These are phyloP conservation scores for Chrysomela aeneicollis DNA, from an alignment of 2,888 invertebrate species.

Conservation along the genomic window DNA sequence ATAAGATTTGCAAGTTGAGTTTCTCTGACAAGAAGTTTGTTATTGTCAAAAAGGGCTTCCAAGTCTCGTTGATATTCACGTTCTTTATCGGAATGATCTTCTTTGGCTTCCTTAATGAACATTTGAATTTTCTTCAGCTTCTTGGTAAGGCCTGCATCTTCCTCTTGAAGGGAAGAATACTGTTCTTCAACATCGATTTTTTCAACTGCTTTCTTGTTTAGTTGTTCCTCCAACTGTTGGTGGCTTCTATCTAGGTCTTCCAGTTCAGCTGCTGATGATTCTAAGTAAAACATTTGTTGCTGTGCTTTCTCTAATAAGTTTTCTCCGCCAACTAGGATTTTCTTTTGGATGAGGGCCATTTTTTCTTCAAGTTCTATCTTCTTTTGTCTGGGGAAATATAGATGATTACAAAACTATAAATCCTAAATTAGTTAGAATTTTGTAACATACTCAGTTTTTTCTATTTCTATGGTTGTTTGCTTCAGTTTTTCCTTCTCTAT, in stretches of 20 bases:
- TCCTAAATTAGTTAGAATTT: conserved; percentile 23
- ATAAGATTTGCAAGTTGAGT: conserved; percentile 90
- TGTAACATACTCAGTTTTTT: conserved; percentile 57
- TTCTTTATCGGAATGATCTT: conserved; percentile 85
- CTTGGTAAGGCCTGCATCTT: conserved; percentile 89
- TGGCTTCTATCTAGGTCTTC: conserved; percentile 82
- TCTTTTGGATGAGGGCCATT: conserved; percentile 89
- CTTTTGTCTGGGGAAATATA: conserved; percentile 65
- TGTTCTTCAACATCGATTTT: conserved; percentile 93
- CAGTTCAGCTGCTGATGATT: conserved; percentile 84
- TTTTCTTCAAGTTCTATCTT: conserved; percentile 86
- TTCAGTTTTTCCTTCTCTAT: conserved; percentile 52
- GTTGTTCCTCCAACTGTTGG: conserved; percentile 79
- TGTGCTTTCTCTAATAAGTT: conserved; percentile 97
- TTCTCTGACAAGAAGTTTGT: conserved; percentile 88
- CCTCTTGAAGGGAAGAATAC: conserved; percentile 94
- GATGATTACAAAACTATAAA: conserved; percentile 24
- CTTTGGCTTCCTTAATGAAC: conserved; percentile 85
- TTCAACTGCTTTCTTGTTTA: conserved; percentile 92
- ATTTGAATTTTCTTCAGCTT: conserved; percentile 91
- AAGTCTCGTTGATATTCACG: conserved; percentile 96
- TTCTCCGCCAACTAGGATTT: conserved; percentile 97
- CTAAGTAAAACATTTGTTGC: conserved; percentile 87
- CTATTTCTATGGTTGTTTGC: conserved; percentile 55
- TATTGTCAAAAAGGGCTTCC: conserved; percentile 94